A percentile compares a stretch with the other conserved stretches of the same genome.
phyloP scores from a whole-genome alignment of 2,888 invertebrate species.

The Drosophila mimica region DNA sequence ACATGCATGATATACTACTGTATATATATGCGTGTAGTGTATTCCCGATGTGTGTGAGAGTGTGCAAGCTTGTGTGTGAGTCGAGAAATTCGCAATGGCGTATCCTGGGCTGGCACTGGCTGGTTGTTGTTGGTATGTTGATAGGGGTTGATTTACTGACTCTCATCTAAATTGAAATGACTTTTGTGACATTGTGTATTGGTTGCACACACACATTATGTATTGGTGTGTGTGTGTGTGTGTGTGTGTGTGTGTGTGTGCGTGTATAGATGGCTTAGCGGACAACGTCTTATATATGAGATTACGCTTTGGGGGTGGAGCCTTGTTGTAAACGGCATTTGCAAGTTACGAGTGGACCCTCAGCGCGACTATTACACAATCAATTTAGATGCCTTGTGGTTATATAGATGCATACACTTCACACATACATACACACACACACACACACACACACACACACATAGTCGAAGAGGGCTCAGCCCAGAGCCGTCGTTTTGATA shows the following conservation, averaged over 20 bases:
- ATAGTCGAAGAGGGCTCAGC: conserved; percentile 17
- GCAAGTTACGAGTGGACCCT: conserved; percentile 13
- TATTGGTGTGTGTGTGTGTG: background rate
- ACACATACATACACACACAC: conserved; percentile 7
- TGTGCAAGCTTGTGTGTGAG: conserved; percentile 29
- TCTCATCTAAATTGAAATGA: conserved; percentile 84
- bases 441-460: background rate
- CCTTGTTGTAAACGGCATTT: conserved; percentile 59
- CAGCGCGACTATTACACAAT: conserved; percentile 58
- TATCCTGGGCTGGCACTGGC: conserved; percentile 67
- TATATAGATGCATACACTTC: conserved; percentile 31
- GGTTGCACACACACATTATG: conserved; percentile 56
- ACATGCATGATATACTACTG: conserved; percentile 32
- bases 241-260: background rate
- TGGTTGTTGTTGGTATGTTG: conserved; percentile 78
- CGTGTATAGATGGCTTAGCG: conserved; percentile 34
- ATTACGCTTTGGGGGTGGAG: conserved; percentile 72
- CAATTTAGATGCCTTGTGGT: conserved; percentile 57
- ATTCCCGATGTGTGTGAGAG: conserved; percentile 21
- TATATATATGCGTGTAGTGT: conserved; percentile 6
- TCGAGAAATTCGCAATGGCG: conserved; percentile 70
- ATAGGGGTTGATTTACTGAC: conserved; percentile 85
- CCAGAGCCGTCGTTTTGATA: conserved; percentile 57
- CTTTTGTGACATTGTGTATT: conserved; percentile 80
- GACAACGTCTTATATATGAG: conserved; percentile 51